Conservation (phyloP, 2,797 vertebrate genomes). For the Fringilla coelebs region DNA sequence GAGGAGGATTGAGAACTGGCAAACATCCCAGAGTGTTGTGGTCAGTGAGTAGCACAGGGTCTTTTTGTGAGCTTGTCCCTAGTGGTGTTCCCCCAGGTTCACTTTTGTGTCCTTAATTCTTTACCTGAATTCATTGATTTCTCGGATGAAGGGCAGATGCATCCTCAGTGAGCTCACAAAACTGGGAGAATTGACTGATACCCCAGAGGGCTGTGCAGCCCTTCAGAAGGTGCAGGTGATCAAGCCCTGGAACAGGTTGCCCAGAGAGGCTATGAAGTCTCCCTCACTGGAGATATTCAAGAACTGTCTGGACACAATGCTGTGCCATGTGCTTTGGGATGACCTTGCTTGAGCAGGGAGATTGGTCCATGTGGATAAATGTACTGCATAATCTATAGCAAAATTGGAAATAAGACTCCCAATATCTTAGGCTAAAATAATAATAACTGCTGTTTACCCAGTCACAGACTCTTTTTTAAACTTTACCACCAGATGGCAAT, state of each 20-base stretch:
- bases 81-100: neutral
- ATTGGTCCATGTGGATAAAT: neutral
- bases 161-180: neutral
- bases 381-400: neutral
- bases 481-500: conserved; percentile 62
- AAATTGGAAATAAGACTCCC: neutral
- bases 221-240: neutral
- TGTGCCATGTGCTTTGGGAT: neutral
- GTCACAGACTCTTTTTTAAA: neutral
- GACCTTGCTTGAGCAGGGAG: neutral
- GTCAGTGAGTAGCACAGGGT: too few species aligned
- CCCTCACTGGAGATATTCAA: neutral
- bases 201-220: neutral
- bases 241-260: neutral
- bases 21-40: neutral
- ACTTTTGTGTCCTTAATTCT: neutral
- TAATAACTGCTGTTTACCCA: neutral
- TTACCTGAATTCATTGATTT: neutral
- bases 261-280: neutral
- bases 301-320: neutral
- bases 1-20: neutral
- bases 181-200: neutral
- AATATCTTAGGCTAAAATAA: neutral
- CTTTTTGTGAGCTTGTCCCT: neutral
- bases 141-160: neutral